Conservation (phyloP, 1,140 invertebrate species). For the Drosophila malerkotliana region DNA sequence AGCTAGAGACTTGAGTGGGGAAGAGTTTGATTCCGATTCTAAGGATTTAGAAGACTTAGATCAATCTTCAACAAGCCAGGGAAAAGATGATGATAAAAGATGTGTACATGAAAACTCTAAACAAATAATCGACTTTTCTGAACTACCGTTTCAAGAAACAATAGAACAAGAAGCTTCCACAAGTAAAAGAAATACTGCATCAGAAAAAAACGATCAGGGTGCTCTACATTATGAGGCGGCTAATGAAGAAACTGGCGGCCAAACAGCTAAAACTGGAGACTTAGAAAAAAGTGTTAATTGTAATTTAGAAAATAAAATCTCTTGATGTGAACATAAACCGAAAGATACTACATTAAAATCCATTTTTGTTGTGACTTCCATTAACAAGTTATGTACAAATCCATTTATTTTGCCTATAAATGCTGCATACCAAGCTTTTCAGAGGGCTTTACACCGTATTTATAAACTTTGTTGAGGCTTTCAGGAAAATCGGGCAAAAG, state of each 20-base stretch:
- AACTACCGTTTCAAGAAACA: background rate
- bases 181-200: background rate
- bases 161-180: background rate
- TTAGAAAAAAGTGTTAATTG: background rate
- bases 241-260: background rate
- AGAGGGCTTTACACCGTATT: constrained; percentile 75
- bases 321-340: background rate
- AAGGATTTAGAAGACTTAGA: no score
- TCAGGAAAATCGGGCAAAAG: constrained; percentile 79
- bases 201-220: background rate
- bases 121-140: no score
- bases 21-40: no score
- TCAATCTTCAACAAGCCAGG: no score
- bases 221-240: background rate
- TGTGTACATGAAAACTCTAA: background rate
- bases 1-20: background rate
- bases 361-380: background rate
- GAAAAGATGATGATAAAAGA: background rate
- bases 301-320: background rate
- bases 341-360: background rate
- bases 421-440: constrained; percentile 48
- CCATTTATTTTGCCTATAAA: constrained; percentile 23
- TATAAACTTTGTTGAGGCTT: constrained; percentile 78
- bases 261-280: background rate
- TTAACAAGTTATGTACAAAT: constrained; percentile 36